These are phyloP conservation scores for Leptinotarsa rubiginosa DNA, from an alignment of 2,888 invertebrate genomes.

Conservation along the genomic window DNA sequence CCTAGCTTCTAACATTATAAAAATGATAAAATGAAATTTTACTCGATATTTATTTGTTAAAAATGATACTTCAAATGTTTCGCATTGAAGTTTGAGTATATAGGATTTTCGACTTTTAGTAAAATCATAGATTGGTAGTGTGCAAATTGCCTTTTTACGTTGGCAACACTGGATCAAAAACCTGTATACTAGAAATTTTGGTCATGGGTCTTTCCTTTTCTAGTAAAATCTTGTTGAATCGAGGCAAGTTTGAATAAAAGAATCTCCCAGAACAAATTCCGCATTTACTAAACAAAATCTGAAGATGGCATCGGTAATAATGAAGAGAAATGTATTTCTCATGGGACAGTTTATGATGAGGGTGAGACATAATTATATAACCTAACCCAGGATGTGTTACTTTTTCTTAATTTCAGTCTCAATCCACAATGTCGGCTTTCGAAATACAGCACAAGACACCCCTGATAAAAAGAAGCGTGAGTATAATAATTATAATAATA, in stretches of 20 bases:
- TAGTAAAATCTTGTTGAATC: not conserved
- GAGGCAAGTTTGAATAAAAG: not conserved
- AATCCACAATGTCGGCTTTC: conserved; percentile 73
- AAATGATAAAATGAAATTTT: no score
- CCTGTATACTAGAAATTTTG: not conserved
- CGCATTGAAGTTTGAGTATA: no score
- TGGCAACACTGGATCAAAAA: not conserved
- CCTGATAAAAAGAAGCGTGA: conserved; percentile 69
- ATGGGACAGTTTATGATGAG: conserved; percentile 45
- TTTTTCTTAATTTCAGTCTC: conserved; percentile 58
- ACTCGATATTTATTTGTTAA: no score
- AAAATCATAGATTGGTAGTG: no score
- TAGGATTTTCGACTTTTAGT: no score
- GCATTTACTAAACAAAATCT: not conserved
- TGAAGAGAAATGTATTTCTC: conserved; percentile 29
- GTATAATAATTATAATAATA: conserved; percentile 46
- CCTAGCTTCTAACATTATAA: no score
- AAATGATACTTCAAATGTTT: no score
- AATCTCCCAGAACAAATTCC: not conserved
- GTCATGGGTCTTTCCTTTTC: conserved; percentile 8
- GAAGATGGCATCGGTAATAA: conserved; percentile 37
- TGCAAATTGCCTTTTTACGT: not conserved
- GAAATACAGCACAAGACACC: conserved; percentile 73
- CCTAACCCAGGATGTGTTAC: conserved; percentile 50
- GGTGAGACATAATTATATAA: conserved; percentile 54